phyloP scores from a whole-genome alignment of 1,140 invertebrate species.

The Caenorhabditis briggsae region DNA sequence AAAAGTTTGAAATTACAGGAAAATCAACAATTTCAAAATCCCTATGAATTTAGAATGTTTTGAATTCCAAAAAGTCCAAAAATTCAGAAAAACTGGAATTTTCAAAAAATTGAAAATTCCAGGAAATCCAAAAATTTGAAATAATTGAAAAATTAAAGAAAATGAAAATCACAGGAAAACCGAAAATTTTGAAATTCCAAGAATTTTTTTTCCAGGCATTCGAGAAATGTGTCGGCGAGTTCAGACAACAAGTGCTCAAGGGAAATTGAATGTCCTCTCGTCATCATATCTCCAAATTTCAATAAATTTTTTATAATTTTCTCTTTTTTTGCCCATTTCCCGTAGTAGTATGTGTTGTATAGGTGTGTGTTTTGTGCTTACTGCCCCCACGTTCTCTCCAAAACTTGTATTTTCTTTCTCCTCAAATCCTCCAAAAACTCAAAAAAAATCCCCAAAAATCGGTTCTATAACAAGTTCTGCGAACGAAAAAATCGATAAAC shows the following conservation, averaged over 20 bases:
- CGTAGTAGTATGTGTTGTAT: constrained; percentile 21
- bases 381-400: neutral
- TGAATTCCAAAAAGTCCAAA: too few species aligned
- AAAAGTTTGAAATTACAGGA: too few species aligned
- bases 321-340: too few species aligned
- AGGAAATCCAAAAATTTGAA: too few species aligned
- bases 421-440: too few species aligned
- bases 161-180: too few species aligned
- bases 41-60: too few species aligned
- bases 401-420: constrained; percentile 31
- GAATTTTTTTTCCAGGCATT: constrained; percentile 27
- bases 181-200: too few species aligned
- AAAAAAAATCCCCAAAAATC: neutral
- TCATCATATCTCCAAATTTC: constrained; percentile 5
- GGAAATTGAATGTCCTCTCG: constrained; percentile 33
- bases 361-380: neutral
- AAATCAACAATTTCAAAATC: too few species aligned
- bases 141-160: too few species aligned
- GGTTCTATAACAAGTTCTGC: constrained; percentile 30
- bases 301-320: neutral
- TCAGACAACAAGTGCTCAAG: constrained; percentile 60
- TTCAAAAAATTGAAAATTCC: too few species aligned
- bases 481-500: constrained; percentile 43
- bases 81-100: too few species aligned
- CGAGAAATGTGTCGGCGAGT: constrained; percentile 59